A percentile compares a stretch with the other conserved stretches of the same genome.
Conservation (phyloP, 2,113 vertebrate species). For the Vireo altiloquus region DNA sequence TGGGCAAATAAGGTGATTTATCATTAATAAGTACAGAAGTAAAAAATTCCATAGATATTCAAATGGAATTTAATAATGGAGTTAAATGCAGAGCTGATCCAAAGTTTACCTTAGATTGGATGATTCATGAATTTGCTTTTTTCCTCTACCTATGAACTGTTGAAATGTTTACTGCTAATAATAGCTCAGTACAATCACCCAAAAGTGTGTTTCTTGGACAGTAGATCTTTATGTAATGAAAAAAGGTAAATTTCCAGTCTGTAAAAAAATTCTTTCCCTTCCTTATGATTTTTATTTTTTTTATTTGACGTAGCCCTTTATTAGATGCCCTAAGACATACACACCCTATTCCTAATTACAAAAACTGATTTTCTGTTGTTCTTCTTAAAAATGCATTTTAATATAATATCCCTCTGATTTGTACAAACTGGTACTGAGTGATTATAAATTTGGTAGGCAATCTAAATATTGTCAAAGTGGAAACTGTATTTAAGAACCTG, state of each 20-base stretch:
- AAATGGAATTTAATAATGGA: not conserved
- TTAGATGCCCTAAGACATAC: not conserved
- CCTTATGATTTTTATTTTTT: not conserved
- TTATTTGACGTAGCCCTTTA: not conserved
- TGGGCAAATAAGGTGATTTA: not conserved
- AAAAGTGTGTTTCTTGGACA: not conserved
- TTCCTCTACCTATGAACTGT: not conserved
- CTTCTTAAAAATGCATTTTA: not conserved
- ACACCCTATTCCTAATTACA: not conserved
- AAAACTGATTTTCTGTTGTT: not conserved
- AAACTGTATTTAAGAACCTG: not conserved
- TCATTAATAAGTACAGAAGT: not conserved
- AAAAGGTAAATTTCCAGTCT: not conserved
- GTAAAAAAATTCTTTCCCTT: not conserved
- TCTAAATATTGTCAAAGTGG: not conserved
- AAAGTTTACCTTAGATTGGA: not conserved
- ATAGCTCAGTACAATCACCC: not conserved
- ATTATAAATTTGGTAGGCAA: not conserved
- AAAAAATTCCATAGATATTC: not conserved
- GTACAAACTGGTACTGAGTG: not conserved
- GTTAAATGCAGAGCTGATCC: not conserved
- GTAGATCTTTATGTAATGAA: not conserved
- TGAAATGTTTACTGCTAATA: constrained; percentile 1
- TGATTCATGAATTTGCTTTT: not conserved
- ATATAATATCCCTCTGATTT: not conserved